Base-by-base conservation (phyloP, 2,113 vertebrate genomes). In the Serinus canaria region DNA sequence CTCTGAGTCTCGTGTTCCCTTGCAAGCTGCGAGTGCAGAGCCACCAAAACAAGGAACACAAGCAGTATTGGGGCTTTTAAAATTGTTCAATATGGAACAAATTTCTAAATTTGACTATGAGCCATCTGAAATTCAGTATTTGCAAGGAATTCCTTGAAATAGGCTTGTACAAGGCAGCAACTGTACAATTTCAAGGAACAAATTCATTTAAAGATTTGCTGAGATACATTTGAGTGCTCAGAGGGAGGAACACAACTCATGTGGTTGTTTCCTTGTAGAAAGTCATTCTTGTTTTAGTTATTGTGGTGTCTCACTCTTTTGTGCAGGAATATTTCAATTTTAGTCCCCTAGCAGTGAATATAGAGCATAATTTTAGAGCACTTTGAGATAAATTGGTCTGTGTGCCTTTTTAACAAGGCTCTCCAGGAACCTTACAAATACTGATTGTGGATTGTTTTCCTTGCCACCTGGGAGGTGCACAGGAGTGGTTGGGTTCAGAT, bases 1-100 rank as follows among this genome's bases (percentile, higher is more conserved):
- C 79, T 77, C 49, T 1, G 2, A 27, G 23, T 76, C 0, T 0
- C 2, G 1, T 28, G 53, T 79, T 90, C 55, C 37, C 53, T 33
- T 20, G 12, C 44, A 87, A 67, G 35, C 77, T 92, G 64, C 3
- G 3, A 52, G 55, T 66, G 49, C 62, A 18, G 14, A 85, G 59
- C 75, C 68, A 88, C 76, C 55, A 74, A 67, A 90, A 80, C 43
- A 55, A 60, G 82, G 63, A 94, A 90, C 55, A 33, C 0, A 0
- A 53, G 55, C 46, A 23, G 20, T 31, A 58, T 30, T 50, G n/a
- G 67, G 33, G 24, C 46, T 94, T 92, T 50, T 8, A 5, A 39
- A 95, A 50, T 63, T 62, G 63, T 67, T 73, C 75, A 74, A 3
- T 50, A 30, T 44, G 56, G 85, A 92, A 77, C 11, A 53, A 6